Percentiles rank a stretch among this genome's conserved stretches.
Conservation (phyloP, 2,797 vertebrate genomes). For the Cetoscarus ocellatus region DNA sequence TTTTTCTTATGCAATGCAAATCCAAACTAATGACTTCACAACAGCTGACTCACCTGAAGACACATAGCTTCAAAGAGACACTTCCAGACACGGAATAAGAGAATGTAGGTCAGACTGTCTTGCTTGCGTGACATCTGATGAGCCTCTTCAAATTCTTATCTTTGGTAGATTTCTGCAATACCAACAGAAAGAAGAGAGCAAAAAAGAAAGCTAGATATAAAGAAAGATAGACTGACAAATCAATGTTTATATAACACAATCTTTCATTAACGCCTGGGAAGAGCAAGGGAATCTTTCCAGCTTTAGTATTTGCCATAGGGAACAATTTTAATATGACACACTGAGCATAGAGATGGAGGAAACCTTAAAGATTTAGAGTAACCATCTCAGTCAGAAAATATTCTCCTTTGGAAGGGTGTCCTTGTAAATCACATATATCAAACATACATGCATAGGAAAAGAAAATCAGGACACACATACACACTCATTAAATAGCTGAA, state of each 20-base stretch:
- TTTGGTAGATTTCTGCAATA: not conserved
- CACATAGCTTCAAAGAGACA: constrained; percentile 41
- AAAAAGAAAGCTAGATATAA: not conserved
- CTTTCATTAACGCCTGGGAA: constrained; percentile 40
- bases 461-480: not conserved
- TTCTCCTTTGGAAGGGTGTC: too few species aligned
- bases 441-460: constrained; percentile 1
- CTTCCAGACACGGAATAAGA: constrained; percentile 21
- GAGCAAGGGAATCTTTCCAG: constrained; percentile 52
- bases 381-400: too few species aligned
- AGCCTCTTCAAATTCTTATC: constrained; percentile 2
- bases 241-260: not conserved
- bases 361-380: constrained; percentile 21
- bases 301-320: constrained; percentile 32
- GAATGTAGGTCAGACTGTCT: constrained; percentile 24
- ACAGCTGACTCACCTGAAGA: constrained; percentile 53
- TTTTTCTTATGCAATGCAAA: constrained; percentile 19
- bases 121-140: constrained; percentile 10
- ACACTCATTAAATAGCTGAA: constrained; percentile 42
- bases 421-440: not conserved
- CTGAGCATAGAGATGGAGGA: constrained; percentile 23
- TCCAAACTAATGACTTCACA: constrained; percentile 35
- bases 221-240: not conserved
- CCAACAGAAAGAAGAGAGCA: not conserved
- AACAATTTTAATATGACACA: constrained; percentile 48